These are phyloP conservation scores for Augochlora pura DNA, from an alignment of 1,140 invertebrate genomes.

Conservation along the genomic window DNA sequence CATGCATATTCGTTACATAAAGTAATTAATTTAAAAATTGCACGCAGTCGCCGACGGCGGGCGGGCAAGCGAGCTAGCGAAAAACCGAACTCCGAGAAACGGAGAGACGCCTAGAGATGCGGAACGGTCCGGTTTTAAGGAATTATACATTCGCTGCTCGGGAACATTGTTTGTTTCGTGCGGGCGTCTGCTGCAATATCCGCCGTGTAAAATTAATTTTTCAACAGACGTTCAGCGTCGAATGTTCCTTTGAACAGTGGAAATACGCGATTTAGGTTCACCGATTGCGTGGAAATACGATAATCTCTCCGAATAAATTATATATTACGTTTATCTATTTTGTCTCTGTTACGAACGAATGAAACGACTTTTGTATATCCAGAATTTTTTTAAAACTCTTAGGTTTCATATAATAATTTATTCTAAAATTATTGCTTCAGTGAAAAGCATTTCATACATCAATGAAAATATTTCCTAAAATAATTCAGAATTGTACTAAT, in stretches of 20 bases:
- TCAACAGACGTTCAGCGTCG: neutral
- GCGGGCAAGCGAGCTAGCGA: neutral
- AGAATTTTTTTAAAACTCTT: too few relatives aligned
- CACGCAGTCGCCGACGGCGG: neutral
- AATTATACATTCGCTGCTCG: neutral
- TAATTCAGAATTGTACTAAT: too few relatives aligned
- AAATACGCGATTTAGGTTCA: neutral
- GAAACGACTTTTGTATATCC: too few relatives aligned
- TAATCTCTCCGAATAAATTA: too few relatives aligned
- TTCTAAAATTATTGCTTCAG: too few relatives aligned
- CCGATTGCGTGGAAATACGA: too few relatives aligned
- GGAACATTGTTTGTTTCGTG: neutral
- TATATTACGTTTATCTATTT: too few relatives aligned
- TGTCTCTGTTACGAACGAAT: too few relatives aligned
- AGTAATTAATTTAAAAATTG: conserved; percentile 26
- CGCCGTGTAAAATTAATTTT: neutral
- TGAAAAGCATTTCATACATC: too few relatives aligned
- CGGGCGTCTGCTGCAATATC: neutral
- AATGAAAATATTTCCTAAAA: too few relatives aligned
- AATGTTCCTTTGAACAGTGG: neutral
- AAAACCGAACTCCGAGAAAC: neutral
- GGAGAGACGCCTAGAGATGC: too few relatives aligned
- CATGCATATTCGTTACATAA: conserved; percentile 15
- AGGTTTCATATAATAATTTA: too few relatives aligned
- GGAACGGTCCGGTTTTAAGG: neutral